Evolutionary conservation across 1,140 invertebrate species (phyloP), one percentile per base, ranked within the genome.

Genomic region (Centruroides sculpturatus): DNA sequence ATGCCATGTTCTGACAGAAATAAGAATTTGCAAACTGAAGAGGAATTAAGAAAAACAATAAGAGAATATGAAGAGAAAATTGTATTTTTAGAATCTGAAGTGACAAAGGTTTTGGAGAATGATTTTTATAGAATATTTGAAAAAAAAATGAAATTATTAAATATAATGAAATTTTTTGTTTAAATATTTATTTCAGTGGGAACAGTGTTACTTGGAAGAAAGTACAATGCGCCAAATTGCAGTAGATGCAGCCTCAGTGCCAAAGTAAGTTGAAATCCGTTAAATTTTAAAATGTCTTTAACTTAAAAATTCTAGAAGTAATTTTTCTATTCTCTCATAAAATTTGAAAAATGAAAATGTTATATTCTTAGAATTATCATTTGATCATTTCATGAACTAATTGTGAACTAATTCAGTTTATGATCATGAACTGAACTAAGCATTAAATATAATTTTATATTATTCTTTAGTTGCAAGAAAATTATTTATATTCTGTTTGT

Each of bases 131-230:
- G 9, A 10, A 54, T 11, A n/a, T 54, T 23, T 10, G 9, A 35
- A 54, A 54, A 13, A 54, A n/a, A 13, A 41, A 48, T 62, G 56
- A 23, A 64, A 60, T 58, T 48, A 35, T 57, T 35, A 57, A n/a
- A 35, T 66, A 23, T 55, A 34, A 8, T 55, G 1, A 51, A 8
- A 13, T 51, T 34, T 41, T 41, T 41, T 41, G 8, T 6, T 41
- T 41, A 41, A 41, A 36, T 10, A 36, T 60, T 47, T 57, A 56
- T 61, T 66, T 59, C 47, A 70, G 74, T 89, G 87, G 86, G 87
- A 92, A 73, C 87, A 91, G 75, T 80, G 85, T 54, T 91, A 87
- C 74, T 74, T 92, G 7, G 87, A 91, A 72, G 88, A 92, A 73
- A 86, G 83, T 65, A 85, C 88, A 47, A 73, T 89, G 59, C 75